A percentile compares a stretch with the other conserved stretches of the same genome.
Conservation (phyloP, 2,113 vertebrate genomes). For the Meles meles region DNA sequence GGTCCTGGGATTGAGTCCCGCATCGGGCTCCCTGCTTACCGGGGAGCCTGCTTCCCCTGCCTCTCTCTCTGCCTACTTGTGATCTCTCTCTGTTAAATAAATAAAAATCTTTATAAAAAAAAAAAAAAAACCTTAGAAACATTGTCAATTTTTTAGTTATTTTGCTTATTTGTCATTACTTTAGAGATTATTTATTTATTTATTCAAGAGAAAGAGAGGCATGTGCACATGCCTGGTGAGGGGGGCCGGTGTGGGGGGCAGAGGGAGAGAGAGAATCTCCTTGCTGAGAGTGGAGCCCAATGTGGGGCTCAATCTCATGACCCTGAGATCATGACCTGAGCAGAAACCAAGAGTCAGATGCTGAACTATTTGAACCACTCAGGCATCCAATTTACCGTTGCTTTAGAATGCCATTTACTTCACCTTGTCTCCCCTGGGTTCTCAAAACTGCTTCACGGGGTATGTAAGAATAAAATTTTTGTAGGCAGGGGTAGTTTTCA, state of each 20-base stretch:
- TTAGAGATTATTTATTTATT: neutral
- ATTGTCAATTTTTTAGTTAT: neutral
- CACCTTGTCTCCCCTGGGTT: neutral
- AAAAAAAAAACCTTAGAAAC: neutral
- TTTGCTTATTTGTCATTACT: neutral
- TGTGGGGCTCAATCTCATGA: neutral
- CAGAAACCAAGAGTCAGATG: neutral
- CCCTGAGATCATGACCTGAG: neutral
- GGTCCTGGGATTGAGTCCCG: too few species aligned
- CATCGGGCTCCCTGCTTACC: too few species aligned
- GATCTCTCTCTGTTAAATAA: too few species aligned
- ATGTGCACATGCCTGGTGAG: too few species aligned
- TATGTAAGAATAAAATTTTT: neutral
- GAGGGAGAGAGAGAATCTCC: neutral
- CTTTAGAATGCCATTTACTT: neutral
- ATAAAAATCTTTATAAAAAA: too few species aligned
- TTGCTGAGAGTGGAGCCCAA: neutral
- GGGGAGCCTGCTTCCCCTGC: too few species aligned
- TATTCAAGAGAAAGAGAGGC: neutral
- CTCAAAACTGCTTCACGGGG: neutral
- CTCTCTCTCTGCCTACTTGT: too few species aligned
- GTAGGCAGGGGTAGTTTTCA: neutral
- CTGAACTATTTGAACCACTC: neutral
- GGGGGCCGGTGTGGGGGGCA: neutral
- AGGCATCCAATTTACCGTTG: neutral